Conservation (phyloP, 2,113 vertebrate genomes). For the Toxostoma redivivum region DNA sequence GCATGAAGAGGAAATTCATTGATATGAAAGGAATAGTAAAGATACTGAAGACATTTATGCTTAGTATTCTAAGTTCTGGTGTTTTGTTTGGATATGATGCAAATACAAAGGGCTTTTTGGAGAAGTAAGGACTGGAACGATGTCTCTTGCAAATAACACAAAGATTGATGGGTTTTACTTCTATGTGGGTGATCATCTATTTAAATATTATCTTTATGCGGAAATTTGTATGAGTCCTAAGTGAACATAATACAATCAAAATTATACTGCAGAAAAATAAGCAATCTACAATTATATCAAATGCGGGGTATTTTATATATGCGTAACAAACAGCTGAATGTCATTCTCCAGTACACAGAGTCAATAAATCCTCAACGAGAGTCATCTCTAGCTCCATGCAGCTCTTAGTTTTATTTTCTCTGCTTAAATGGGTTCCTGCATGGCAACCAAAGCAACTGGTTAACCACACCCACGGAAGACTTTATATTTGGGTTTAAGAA, state of each 20-base stretch:
- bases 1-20: neutral
- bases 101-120: neutral
- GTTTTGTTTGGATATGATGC: neutral
- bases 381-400: neutral
- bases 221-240: neutral
- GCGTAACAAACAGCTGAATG: neutral
- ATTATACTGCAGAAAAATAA: neutral
- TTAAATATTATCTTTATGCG: neutral
- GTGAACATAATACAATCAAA: neutral
- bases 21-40: neutral
- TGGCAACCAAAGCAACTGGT: constrained; percentile 61
- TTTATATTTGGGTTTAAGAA: constrained; percentile 62
- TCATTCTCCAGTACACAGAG: neutral
- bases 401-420: constrained; percentile 63
- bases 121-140: neutral
- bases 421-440: constrained; percentile 64
- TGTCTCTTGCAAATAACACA: neutral
- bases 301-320: neutral
- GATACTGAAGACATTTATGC: neutral
- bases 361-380: neutral
- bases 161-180: neutral
- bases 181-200: neutral
- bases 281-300: neutral
- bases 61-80: neutral
- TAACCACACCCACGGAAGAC: constrained; percentile 60